These are phyloP conservation scores for Ctenomys sociabilis DNA, from an alignment of 2,113 vertebrate species.

Conservation along the genomic window DNA sequence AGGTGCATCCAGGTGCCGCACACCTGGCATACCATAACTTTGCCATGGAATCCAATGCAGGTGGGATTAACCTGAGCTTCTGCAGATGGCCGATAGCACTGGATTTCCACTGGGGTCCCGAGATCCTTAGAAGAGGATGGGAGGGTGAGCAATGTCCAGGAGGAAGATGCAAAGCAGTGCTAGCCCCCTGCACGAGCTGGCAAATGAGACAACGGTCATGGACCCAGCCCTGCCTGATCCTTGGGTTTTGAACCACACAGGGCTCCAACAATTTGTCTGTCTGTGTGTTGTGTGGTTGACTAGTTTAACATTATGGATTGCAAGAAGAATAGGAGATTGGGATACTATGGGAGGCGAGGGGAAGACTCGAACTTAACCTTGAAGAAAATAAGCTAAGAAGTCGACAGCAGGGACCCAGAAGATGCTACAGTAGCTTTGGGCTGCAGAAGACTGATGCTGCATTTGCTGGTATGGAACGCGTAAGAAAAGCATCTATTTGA, in stretches of 20 bases:
- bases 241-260: accelerated
- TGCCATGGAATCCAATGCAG: not conserved
- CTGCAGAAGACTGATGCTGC: accelerated
- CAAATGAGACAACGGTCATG: too few relatives aligned
- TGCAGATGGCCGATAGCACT: not conserved
- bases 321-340: not conserved
- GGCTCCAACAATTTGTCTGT: not conserved
- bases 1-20: not conserved
- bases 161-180: not conserved
- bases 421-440: accelerated
- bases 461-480: not conserved
- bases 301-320: too few relatives aligned
- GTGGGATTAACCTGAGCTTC: not conserved
- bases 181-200: accelerated
- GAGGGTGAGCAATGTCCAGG: not conserved
- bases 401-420: accelerated
- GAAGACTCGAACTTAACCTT: accelerated
- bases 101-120: not conserved
- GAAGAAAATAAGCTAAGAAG: not conserved
- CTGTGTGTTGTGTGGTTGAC: accelerated
- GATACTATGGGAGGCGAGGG: not conserved
- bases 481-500: accelerated
- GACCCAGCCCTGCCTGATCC: too few relatives aligned
- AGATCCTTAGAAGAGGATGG: not conserved
- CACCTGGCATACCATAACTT: too few relatives aligned